Evolutionary conservation across 1,140 invertebrate genomes (phyloP).

Genomic region (Tetragnatha versicolor): DNA sequence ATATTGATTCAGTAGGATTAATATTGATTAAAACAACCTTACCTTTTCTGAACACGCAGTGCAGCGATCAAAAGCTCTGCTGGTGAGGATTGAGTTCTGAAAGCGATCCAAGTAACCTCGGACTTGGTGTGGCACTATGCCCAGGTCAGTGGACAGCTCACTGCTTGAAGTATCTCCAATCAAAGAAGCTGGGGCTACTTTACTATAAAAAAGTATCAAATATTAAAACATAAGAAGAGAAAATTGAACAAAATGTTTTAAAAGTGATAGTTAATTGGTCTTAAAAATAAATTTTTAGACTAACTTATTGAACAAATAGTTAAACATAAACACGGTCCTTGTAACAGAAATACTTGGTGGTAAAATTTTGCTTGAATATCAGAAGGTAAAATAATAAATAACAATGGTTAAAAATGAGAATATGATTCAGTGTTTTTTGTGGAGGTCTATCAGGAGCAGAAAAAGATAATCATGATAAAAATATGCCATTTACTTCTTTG

Average conservation of each 20-base stretch:
- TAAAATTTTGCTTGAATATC: too few relatives aligned
- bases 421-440: too few relatives aligned
- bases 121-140: conserved; percentile 91
- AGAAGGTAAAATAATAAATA: too few relatives aligned
- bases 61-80: conserved; percentile 84
- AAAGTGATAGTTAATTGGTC: neutral
- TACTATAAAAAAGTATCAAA: conserved; percentile 24
- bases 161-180: neutral
- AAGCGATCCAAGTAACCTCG: conserved; percentile 86
- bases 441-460: too few relatives aligned
- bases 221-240: too few relatives aligned
- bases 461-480: too few relatives aligned
- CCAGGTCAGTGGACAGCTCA: conserved; percentile 69
- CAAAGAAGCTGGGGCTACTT: conserved; percentile 21
- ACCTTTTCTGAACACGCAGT: conserved; percentile 84
- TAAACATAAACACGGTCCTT: too few relatives aligned
- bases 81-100: conserved; percentile 81
- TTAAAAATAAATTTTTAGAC: neutral
- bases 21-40: conserved; percentile 52
- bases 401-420: too few relatives aligned
- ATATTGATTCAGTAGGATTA: neutral
- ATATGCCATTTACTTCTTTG: conserved; percentile 72
- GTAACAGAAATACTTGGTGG: too few relatives aligned
- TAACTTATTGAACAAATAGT: neutral
- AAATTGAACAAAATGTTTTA: neutral